A percentile compares a stretch with the other conserved stretches of the same genome.
These are phyloP conservation scores for Callipepla squamata DNA, from an alignment of 2,113 vertebrate species.

Conservation along the genomic window DNA sequence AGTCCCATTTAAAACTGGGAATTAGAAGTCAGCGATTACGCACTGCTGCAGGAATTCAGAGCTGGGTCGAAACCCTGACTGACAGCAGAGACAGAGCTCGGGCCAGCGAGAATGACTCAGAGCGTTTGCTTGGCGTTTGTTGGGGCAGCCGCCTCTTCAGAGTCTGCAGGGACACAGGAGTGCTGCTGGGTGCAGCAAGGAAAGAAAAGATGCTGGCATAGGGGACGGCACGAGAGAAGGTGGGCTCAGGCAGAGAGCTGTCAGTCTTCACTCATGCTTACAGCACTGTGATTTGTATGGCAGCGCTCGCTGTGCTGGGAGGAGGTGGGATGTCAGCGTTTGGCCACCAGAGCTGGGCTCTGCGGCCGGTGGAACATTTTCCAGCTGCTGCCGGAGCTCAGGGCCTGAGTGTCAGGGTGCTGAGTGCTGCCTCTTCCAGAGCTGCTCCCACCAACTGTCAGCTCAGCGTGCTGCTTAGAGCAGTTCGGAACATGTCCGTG, in stretches of 20 bases:
- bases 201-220: background rate
- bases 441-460: background rate
- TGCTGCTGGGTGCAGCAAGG: background rate
- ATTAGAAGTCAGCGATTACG: background rate
- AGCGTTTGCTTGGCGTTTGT: background rate
- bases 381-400: background rate
- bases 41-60: background rate
- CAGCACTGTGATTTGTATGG: background rate
- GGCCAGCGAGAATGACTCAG: background rate
- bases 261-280: background rate
- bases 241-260: background rate
- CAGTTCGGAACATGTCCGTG: accelerated
- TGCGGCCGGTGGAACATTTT: accelerated
- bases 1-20: background rate
- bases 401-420: accelerated
- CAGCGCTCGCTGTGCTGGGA: background rate
- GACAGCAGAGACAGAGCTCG: background rate
- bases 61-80: background rate
- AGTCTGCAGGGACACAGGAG: background rate
- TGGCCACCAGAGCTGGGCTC: background rate
- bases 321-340: background rate
- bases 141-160: background rate
- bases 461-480: background rate
- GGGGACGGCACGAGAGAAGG: background rate
- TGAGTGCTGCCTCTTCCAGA: background rate